Evolutionary conservation across 2,113 vertebrate genomes (phyloP).

Genomic region (Cochlearius cochlearius): DNA sequence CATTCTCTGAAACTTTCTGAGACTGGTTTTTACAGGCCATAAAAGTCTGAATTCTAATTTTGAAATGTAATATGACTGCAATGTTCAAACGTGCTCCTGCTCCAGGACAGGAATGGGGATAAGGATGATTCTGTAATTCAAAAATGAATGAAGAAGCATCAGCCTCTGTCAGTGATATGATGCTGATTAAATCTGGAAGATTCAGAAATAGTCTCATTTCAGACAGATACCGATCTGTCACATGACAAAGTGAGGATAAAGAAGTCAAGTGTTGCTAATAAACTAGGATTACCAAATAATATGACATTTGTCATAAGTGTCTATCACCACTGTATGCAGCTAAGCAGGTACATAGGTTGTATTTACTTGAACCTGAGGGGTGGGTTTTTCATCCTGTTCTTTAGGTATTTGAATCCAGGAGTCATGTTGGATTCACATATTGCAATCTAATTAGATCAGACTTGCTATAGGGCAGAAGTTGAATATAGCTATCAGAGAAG

Average conservation of each 20-base stretch:
- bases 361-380: background rate
- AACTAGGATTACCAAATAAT: background rate
- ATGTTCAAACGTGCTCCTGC: background rate
- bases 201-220: background rate
- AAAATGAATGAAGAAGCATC: background rate
- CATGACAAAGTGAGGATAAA: background rate
- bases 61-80: background rate
- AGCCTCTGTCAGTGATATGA: background rate
- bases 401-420: background rate
- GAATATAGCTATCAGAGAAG: background rate
- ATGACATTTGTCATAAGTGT: background rate
- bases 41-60: background rate
- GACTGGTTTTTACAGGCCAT: background rate
- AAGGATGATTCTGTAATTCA: background rate
- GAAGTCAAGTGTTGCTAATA: background rate
- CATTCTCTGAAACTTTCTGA: background rate
- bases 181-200: background rate
- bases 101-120: background rate
- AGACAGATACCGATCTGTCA: background rate
- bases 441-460: background rate
- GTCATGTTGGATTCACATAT: background rate
- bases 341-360: background rate
- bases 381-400: background rate
- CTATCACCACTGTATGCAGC: fast-evolving
- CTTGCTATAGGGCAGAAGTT: background rate